A percentile compares a stretch with the other conserved stretches of the same genome.
These are phyloP conservation scores for Tupaia chinensis DNA, from an alignment of 2,113 vertebrate genomes.

Conservation along the genomic window DNA sequence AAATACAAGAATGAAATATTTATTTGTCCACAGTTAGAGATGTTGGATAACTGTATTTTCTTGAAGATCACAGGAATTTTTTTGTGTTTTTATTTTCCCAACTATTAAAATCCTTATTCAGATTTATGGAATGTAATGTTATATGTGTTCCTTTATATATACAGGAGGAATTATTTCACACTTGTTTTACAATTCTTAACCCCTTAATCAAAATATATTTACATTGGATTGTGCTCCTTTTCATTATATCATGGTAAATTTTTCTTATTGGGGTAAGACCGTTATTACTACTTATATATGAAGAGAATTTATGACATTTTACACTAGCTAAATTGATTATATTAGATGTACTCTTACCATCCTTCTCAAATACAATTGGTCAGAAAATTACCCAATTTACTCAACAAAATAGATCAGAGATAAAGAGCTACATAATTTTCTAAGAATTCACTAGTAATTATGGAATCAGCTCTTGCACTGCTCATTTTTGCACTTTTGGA, in stretches of 20 bases:
- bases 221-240: conserved; percentile 78
- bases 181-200: conserved; percentile 80
- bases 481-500: conserved; percentile 84
- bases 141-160: conserved; percentile 84
- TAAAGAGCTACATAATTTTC: conserved; percentile 75
- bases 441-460: conserved; percentile 83
- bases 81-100: conserved; percentile 75
- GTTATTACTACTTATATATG: conserved; percentile 77
- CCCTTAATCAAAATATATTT: conserved; percentile 76
- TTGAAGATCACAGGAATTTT: conserved; percentile 80
- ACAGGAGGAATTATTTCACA: conserved; percentile 84
- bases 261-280: conserved; percentile 73
- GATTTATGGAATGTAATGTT: conserved; percentile 84
- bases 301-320: conserved; percentile 84
- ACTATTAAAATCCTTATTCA: conserved; percentile 83
- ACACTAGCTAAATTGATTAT: conserved; percentile 79
- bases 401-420: conserved; percentile 74
- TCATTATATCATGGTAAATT: conserved; percentile 74
- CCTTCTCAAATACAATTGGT: conserved; percentile 77
- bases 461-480: conserved; percentile 88
- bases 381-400: conserved; percentile 80
- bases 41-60: conserved; percentile 83
- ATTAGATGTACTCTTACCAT: conserved; percentile 78
- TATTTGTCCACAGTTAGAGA: conserved; percentile 81
- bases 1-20: conserved; percentile 77